Evolutionary conservation across 2,888 invertebrate genomes (phyloP).

Genomic region (Chrysolina haemoptera): DNA sequence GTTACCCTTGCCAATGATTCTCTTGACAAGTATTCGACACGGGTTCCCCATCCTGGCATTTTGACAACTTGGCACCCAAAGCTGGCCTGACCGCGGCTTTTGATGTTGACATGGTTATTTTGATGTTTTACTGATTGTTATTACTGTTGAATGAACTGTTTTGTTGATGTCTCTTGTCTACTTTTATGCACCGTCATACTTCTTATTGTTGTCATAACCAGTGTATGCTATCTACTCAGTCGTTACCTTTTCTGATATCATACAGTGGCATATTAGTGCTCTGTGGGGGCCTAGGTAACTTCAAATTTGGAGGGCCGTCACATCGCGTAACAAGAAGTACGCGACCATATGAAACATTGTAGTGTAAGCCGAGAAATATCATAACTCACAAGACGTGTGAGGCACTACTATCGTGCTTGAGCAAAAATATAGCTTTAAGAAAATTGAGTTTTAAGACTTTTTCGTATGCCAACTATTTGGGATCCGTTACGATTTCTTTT

Average conservation of each 20-base stretch:
- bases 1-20: not conserved
- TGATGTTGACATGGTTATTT: conserved; percentile 64
- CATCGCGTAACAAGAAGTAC: not conserved
- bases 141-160: conserved; percentile 56
- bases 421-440: no score
- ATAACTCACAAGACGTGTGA: no score
- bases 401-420: no score
- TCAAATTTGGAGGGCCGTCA: not conserved
- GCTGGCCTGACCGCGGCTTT: conserved; percentile 61
- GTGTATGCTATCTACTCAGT: conserved; percentile 59
- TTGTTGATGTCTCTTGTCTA: conserved; percentile 58
- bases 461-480: no score
- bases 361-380: no score
- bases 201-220: conserved; percentile 58
- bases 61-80: conserved; percentile 29
- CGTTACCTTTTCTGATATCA: conserved; percentile 48
- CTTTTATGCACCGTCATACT: conserved; percentile 59
- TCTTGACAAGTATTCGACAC: conserved; percentile 15
- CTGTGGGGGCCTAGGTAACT: not conserved
- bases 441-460: no score
- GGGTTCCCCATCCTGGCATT: conserved; percentile 13
- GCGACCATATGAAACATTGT: not conserved
- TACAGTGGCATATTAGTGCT: conserved; percentile 12
- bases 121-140: conserved; percentile 57
- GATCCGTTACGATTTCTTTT: no score